Percentiles rank a stretch among this genome's conserved stretches.
These are phyloP conservation scores for Ophion slaviceki DNA, from an alignment of 2,888 invertebrate species.

Conservation along the genomic window DNA sequence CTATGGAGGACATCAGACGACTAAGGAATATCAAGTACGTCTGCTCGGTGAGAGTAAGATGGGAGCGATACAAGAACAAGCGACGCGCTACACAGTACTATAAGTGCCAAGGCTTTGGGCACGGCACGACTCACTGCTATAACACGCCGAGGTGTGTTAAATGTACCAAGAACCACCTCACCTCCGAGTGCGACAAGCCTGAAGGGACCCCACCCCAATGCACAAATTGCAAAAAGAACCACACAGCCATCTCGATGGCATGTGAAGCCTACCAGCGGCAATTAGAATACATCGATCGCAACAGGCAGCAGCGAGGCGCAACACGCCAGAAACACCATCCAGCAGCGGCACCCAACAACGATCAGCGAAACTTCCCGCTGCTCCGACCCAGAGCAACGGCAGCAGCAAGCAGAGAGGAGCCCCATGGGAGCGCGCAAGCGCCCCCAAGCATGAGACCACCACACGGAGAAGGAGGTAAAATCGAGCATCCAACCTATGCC, in stretches of 20 bases:
- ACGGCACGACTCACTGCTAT: conserved; percentile 25
- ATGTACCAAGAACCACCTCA: conserved; percentile 24
- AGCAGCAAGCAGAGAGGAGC: background rate
- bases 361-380: background rate
- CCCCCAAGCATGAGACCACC: background rate
- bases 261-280: conserved; percentile 8
- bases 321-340: too few relatives aligned
- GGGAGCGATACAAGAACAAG: conserved; percentile 61
- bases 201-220: conserved; percentile 7
- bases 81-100: conserved; percentile 57
- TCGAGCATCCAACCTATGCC: background rate
- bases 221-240: conserved; percentile 17
- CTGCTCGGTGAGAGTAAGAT: conserved; percentile 23
- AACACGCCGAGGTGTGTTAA: conserved; percentile 42
- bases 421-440: background rate
- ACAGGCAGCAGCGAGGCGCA: too few relatives aligned
- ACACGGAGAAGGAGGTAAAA: background rate
- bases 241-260: conserved; percentile 22
- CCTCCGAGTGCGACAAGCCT: conserved; percentile 8
- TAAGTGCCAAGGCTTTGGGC: conserved; percentile 58
- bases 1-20: background rate
- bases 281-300: too few relatives aligned
- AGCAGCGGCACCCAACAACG: background rate
- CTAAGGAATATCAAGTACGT: conserved; percentile 28
- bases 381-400: background rate